Conservation (phyloP, 2,797 vertebrate genomes). For the Picus viridis region DNA sequence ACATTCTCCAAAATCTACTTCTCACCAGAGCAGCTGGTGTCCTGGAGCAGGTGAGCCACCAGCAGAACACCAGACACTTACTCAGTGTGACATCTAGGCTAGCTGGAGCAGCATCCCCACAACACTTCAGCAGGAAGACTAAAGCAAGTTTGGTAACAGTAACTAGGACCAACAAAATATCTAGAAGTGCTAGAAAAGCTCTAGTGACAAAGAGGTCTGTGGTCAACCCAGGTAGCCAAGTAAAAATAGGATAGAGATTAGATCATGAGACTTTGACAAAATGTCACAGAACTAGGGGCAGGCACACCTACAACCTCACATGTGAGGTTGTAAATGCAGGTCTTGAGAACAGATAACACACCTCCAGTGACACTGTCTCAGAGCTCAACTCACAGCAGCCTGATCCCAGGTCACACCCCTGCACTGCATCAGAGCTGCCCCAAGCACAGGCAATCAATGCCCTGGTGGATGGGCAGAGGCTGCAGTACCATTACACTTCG, state of each 20-base stretch:
- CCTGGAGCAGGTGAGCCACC: not conserved
- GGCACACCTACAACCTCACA: not conserved
- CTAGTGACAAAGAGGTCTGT: not conserved
- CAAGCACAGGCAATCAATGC: not conserved
- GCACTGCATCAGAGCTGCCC: no score
- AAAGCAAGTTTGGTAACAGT: not conserved
- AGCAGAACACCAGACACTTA: not conserved
- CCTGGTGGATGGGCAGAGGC: accelerated
- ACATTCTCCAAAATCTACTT: not conserved
- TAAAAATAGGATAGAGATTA: not conserved
- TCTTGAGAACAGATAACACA: not conserved
- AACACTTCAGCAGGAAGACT: accelerated
- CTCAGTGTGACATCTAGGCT: not conserved
- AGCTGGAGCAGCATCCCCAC: not conserved
- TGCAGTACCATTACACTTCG: not conserved
- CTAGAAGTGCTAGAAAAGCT: not conserved
- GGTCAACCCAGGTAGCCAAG: no score
- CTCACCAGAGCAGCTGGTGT: not conserved
- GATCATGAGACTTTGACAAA: accelerated
- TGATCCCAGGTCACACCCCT: accelerated
- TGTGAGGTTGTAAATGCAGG: accelerated
- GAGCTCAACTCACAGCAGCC: not conserved
- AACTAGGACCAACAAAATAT: not conserved
- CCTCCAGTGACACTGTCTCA: accelerated
- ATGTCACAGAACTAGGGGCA: not conserved